Conservation (phyloP, 2,888 invertebrate genomes). For the Pteria penguin region DNA sequence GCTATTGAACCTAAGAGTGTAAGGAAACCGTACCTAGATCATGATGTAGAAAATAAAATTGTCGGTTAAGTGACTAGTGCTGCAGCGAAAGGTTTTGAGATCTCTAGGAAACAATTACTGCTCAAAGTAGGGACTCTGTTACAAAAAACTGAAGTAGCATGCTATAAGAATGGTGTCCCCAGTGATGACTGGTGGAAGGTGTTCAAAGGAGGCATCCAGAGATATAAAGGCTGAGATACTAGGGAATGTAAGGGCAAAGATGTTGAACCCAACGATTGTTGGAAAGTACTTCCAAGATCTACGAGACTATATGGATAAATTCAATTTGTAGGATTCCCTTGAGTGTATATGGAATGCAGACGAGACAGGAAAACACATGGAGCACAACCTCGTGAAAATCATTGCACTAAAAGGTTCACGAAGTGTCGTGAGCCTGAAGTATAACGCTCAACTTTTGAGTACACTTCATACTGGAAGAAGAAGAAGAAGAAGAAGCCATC, state of each 20-base stretch:
- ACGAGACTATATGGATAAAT: background rate
- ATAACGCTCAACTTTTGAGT: too few relatives aligned
- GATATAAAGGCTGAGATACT: constrained; percentile 1
- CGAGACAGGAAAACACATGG: background rate
- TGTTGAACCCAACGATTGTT: background rate
- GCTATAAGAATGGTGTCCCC: background rate
- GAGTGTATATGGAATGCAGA: constrained; percentile 12
- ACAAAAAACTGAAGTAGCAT: background rate
- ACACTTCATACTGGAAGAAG: too few relatives aligned
- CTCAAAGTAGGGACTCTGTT: background rate
- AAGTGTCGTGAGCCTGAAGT: background rate
- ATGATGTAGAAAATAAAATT: background rate
- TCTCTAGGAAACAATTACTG: background rate
- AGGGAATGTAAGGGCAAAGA: background rate
- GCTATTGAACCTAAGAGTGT: background rate
- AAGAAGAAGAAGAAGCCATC: too few relatives aligned
- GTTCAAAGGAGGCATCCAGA: too few relatives aligned
- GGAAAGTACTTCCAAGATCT: background rate
- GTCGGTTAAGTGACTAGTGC: background rate
- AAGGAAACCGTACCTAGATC: background rate
- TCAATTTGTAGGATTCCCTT: background rate
- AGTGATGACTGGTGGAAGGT: background rate
- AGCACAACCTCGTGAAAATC: constrained; percentile 4
- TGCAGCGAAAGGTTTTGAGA: background rate
- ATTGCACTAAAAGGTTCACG: background rate